Evolutionary conservation across 2,888 invertebrate species (phyloP).

Genomic region (Aphodius sticticus): DNA sequence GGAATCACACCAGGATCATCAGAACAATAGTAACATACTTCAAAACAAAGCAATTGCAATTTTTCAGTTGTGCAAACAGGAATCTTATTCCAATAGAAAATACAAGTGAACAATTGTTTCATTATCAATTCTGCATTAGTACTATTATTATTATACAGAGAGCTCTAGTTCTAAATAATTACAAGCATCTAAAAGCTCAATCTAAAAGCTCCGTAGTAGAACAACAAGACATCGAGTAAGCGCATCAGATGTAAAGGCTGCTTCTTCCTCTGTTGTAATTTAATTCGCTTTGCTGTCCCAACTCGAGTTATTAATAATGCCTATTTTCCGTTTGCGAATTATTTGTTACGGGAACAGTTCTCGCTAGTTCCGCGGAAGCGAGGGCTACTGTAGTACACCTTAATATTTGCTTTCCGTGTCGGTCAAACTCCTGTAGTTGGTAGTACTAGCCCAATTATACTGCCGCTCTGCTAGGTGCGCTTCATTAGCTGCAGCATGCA

Average conservation of each 20-base stretch:
- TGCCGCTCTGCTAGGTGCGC: neutral
- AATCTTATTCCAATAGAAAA: no score
- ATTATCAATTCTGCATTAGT: no score
- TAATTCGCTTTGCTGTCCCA: neutral
- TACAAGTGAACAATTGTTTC: no score
- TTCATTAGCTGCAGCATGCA: conserved; percentile 4
- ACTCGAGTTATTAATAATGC: neutral
- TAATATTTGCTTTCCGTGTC: neutral
- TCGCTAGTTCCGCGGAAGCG: neutral
- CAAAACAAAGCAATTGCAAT: no score
- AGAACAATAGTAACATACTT: no score
- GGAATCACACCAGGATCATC: no score
- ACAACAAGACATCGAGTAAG: neutral
- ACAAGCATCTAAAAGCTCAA: no score
- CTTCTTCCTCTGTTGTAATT: neutral
- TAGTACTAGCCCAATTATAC: neutral
- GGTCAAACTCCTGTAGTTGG: neutral
- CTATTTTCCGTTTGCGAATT: neutral
- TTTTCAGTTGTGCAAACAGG: no score
- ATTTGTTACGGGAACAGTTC: neutral
- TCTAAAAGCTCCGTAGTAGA: neutral
- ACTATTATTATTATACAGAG: no score
- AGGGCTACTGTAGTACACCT: neutral
- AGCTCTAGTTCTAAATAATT: no score
- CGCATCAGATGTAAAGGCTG: neutral